These are phyloP conservation scores for Pavo muticus DNA, from an alignment of 2,113 vertebrate species.

Conservation along the genomic window DNA sequence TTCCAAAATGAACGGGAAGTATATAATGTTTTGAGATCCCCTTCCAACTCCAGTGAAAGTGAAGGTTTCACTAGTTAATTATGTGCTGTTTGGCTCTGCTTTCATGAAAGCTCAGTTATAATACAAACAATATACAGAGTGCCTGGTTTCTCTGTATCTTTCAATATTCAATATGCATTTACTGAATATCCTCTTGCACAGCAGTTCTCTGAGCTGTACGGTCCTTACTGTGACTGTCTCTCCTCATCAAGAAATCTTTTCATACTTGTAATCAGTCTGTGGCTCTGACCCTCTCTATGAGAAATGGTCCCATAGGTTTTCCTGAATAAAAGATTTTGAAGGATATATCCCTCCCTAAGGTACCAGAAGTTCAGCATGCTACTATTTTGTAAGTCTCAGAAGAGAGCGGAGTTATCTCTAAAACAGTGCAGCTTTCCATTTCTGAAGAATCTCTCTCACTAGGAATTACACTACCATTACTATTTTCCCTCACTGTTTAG, in stretches of 20 bases:
- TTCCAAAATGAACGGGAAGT: neutral
- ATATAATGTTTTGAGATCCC: neutral
- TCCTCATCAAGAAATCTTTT: neutral
- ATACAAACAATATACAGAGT: neutral
- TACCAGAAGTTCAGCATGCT: neutral
- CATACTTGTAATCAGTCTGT: neutral
- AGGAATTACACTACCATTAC: neutral
- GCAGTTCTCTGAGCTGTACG: neutral
- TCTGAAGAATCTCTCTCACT: neutral
- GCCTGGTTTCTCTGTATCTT: neutral
- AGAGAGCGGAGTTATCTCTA: neutral
- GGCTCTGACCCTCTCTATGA: neutral
- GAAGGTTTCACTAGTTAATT: neutral
- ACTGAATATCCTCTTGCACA: neutral
- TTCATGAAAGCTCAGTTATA: neutral
- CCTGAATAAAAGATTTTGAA: neutral
- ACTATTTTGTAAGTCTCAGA: neutral
- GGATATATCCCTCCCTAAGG: neutral
- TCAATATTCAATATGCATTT: neutral
- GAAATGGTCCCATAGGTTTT: neutral
- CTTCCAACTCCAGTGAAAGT: neutral
- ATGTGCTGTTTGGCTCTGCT: neutral
- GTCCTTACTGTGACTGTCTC: neutral
- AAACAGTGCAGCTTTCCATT: neutral
- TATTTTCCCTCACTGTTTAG: neutral